These are phyloP conservation scores for Magallana gigas DNA, from an alignment of 1,140 invertebrate species.

Conservation along the genomic window DNA sequence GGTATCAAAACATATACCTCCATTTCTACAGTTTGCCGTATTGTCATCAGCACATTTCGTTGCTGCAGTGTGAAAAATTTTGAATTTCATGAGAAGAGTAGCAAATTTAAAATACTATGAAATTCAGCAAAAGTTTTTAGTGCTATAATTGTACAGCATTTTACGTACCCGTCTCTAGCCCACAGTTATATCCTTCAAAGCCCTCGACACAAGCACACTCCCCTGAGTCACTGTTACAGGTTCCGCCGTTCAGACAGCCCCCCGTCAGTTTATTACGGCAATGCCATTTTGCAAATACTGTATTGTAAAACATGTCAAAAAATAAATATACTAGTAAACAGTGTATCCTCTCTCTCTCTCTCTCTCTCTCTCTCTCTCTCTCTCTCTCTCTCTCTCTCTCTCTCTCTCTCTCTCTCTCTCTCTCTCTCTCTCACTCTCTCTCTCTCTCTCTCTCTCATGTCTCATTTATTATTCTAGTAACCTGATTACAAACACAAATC, in stretches of 20 bases:
- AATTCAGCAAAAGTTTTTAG: too few species aligned
- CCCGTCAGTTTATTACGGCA: neutral
- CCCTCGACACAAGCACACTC: neutral
- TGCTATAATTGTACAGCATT: too few species aligned
- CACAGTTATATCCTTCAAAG: conserved; percentile 31
- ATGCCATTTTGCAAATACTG: conserved; percentile 22
- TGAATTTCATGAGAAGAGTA: neutral
- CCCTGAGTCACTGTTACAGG: neutral
- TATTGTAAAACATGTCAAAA: neutral
- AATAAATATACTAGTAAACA: neutral
- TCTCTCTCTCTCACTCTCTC: too few species aligned
- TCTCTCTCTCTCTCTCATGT: too few species aligned
- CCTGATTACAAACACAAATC: too few species aligned
- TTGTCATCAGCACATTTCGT: neutral
- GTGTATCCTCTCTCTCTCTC: too few species aligned
- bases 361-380: too few species aligned
- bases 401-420: too few species aligned
- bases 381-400: too few species aligned
- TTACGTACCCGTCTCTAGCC: conserved; percentile 1
- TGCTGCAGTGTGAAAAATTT: neutral
- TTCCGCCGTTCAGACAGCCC: neutral
- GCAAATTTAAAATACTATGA: too few species aligned
- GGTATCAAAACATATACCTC: neutral
- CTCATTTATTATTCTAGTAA: too few species aligned
- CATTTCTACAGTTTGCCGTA: conserved; percentile 8